phyloP scores from a whole-genome alignment of 2,888 invertebrate genomes.

The Amiota mariae region DNA sequence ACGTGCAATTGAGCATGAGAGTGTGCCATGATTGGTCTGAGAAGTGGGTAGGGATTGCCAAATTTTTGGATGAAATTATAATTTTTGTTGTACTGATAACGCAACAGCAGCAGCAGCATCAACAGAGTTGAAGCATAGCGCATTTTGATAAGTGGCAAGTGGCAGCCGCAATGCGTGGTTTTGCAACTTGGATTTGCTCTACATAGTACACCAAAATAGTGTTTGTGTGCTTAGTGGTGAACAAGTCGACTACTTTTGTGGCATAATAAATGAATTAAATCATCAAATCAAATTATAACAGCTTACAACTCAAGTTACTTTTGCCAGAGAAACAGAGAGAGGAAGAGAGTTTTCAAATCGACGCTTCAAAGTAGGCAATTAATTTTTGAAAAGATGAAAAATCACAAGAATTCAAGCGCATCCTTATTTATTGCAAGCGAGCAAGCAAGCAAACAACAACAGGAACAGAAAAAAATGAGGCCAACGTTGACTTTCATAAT shows the following conservation, averaged over 20 bases:
- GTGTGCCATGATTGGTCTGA: neutral
- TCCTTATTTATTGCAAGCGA: neutral
- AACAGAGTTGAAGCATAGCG: too few species aligned
- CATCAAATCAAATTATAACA: too few species aligned
- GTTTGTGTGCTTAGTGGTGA: too few species aligned
- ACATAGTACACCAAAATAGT: too few species aligned
- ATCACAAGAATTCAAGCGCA: neutral
- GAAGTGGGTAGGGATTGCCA: neutral
- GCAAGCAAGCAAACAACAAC: neutral
- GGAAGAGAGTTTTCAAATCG: neutral
- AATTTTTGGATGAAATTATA: too few species aligned
- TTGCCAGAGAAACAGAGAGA: neutral
- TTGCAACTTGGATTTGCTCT: neutral
- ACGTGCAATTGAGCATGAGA: conserved; percentile 28
- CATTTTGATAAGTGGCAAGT: conserved; percentile 11
- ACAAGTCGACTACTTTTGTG: too few species aligned
- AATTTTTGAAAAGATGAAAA: neutral
- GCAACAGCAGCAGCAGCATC: too few species aligned
- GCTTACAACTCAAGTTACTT: too few species aligned
- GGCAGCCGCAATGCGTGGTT: conserved; percentile 12
- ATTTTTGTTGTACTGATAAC: too few species aligned
- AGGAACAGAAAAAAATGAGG: neutral
- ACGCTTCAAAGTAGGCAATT: conserved; percentile 9
- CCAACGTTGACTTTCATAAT: conserved; percentile 17
- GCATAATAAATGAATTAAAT: too few species aligned